Conservation (phyloP, 2,888 invertebrate species). For the Diarsia mendica region DNA sequence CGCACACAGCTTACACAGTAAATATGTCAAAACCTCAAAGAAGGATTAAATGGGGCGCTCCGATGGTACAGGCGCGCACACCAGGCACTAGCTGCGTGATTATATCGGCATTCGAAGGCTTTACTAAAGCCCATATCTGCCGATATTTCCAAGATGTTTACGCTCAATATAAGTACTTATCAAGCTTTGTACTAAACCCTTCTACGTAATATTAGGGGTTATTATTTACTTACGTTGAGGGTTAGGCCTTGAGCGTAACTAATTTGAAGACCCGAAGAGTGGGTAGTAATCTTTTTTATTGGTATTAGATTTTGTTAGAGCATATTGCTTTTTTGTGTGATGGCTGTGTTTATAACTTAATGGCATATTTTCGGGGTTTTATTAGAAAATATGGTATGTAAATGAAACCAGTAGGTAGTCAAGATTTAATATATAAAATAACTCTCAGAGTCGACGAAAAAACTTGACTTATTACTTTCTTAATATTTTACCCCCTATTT, state of each 20-base stretch:
- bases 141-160: conserved; percentile 60
- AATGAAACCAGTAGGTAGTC: not conserved
- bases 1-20: conserved; percentile 33
- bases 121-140: conserved; percentile 48
- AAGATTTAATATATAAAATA: not conserved
- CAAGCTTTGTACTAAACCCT: conserved; percentile 52
- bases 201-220: conserved; percentile 50
- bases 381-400: too few species aligned
- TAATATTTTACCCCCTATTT: conserved; percentile 13
- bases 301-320: conserved; percentile 22
- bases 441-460: not conserved
- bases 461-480: not conserved
- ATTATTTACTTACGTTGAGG: conserved; percentile 51
- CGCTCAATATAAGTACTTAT: conserved; percentile 50
- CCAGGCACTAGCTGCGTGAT: conserved; percentile 52
- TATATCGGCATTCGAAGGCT: conserved; percentile 48
- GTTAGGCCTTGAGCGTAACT: conserved; percentile 44
- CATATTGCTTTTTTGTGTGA: conserved; percentile 24
- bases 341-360: not conserved
- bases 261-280: conserved; percentile 43
- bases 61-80: conserved; percentile 47
- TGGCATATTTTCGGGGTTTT: not conserved
- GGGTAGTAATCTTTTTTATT: conserved; percentile 54
- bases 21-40: conserved; percentile 60
- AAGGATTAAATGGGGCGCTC: conserved; percentile 43